Base-by-base conservation (phyloP, 2,113 vertebrate species). In the Phylloscopus whistleri region DNA sequence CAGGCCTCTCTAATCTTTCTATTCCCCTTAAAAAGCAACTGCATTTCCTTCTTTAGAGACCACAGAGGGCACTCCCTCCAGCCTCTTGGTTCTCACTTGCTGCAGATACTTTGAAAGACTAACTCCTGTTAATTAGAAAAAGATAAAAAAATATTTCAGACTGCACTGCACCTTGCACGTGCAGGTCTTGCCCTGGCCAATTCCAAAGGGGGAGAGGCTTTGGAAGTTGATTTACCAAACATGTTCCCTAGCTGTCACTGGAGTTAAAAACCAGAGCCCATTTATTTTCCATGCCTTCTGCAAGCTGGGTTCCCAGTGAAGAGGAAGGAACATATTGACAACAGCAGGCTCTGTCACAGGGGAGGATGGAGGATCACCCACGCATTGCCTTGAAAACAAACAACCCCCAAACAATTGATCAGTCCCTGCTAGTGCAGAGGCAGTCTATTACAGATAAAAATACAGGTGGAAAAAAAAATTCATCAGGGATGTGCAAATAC, bases 391-490 rank as follows among this genome's bases (percentile, higher is more conserved):
- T 56, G 92, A 96, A 97, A 93, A 96, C 93, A 94, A 96, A 94
- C 88, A 94, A 74, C 55, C 91, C 60, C 89, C 67, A 58, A 95
- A 97, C 91, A 92, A 96, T 90, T 91, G 94, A 96, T 95, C 90
- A 83, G 51, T 73, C 79, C 41, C 90, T 93, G 94, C 88, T 95
- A 21, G 76, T 33, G 73, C 12, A 90, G 13, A 95, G 67, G 84
- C 75, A 84, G 86, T 90, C 90, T 81, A 81, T 89, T 93, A 95
- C 17, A 76, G 68, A 72, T 75, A 88, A 93, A 97, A 96, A 90
- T 68, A 96, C 76, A 87, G 86, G 85, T 82, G 60, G 69, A 94
- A 94, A 94, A 41, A 37, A 41, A 96, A 96, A 84, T 30, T 94
- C 94, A 95, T 68, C 76, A 75, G 92, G 92, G 93, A 96, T 75